These are phyloP conservation scores for Megaceryle maxima DNA, from an alignment of 2,113 vertebrate genomes.

Conservation along the genomic window DNA sequence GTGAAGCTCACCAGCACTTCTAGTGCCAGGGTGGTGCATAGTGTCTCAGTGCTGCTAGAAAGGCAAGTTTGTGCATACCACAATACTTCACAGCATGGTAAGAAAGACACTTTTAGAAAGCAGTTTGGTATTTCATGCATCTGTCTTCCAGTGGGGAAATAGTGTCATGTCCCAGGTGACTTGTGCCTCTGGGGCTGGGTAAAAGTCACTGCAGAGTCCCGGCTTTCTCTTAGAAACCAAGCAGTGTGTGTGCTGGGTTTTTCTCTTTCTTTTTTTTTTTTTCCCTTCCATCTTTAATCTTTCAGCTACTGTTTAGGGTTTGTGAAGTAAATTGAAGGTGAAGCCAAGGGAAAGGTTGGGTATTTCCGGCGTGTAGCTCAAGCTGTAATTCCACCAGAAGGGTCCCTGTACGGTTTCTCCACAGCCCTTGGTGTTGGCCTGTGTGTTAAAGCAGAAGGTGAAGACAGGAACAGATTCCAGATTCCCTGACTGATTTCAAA, in stretches of 20 bases:
- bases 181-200: background rate
- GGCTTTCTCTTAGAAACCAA: background rate
- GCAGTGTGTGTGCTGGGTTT: background rate
- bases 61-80: background rate
- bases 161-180: background rate
- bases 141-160: background rate
- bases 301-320: background rate
- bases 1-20: background rate
- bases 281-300: background rate
- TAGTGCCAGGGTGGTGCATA: rapidly evolving
- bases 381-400: background rate
- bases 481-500: background rate
- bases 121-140: background rate
- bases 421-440: background rate
- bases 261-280: background rate
- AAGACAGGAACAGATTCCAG: background rate
- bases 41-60: background rate
- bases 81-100: background rate
- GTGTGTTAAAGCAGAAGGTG: background rate
- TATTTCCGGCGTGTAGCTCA: background rate
- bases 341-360: background rate
- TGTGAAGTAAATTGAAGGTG: background rate
- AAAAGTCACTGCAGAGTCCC: background rate
- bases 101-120: background rate
- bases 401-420: background rate